These are phyloP conservation scores for Chiloscyllium plagiosum DNA, from an alignment of 2,113 vertebrate species.

Conservation along the genomic window DNA sequence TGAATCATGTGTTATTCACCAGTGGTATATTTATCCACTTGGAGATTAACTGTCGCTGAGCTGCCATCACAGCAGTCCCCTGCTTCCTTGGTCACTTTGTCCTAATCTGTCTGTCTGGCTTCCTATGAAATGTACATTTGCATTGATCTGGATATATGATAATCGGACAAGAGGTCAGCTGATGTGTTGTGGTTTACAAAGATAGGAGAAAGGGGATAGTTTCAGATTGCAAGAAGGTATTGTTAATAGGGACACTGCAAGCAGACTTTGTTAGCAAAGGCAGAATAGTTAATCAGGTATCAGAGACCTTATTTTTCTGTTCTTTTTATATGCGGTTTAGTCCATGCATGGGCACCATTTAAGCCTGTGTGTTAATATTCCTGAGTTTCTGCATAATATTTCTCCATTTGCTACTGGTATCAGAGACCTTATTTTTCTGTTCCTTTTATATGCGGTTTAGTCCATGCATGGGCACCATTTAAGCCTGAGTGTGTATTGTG, in stretches of 20 bases:
- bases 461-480: background rate
- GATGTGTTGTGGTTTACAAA: background rate
- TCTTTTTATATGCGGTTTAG: background rate
- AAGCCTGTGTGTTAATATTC: background rate
- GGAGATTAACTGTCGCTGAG: conserved; percentile 66
- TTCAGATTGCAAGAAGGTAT: background rate
- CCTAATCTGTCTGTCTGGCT: background rate
- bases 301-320: background rate
- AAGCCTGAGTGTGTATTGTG: background rate
- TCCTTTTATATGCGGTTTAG: background rate
- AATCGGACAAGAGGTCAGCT: background rate
- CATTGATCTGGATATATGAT: background rate
- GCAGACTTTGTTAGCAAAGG: background rate
- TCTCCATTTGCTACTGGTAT: background rate
- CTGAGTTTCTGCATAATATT: background rate
- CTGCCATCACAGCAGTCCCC: conserved; percentile 56
- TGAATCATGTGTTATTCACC: conserved; percentile 60
- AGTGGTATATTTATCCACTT: conserved; percentile 68
- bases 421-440: background rate
- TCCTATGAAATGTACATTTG: background rate
- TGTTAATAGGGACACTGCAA: background rate
- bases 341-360: background rate
- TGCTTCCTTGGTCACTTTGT: conserved; percentile 42
- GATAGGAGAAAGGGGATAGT: background rate
- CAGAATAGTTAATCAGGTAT: background rate